Evolutionary conservation across 1,140 invertebrate species (phyloP).

Genomic region (Geopemphigus sp.): DNA sequence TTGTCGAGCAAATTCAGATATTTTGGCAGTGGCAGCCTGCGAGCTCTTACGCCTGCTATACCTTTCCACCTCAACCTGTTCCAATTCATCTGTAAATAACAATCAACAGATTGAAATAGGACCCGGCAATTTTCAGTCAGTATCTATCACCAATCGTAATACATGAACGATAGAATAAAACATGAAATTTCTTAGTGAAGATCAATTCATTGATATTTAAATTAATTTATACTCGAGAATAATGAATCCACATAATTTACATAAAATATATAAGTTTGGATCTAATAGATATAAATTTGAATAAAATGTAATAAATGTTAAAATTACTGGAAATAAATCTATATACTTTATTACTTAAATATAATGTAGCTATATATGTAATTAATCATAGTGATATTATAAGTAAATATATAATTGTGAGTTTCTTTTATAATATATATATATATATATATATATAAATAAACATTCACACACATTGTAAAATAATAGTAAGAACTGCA

Average conservation of each 20-base stretch:
- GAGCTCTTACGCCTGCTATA: conserved; percentile 55
- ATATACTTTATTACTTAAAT: too few relatives aligned
- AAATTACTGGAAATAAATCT: too few relatives aligned
- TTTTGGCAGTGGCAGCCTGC: conserved; percentile 56
- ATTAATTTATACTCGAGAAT: not conserved
- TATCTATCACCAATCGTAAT: not conserved
- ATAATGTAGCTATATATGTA: too few relatives aligned
- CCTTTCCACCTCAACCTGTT: conserved; percentile 51
- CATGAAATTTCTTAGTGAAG: not conserved
- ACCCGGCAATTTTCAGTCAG: not conserved
- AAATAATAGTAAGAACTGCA: not conserved
- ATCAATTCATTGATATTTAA: not conserved
- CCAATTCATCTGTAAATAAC: conserved; percentile 51
- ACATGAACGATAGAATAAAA: not conserved
- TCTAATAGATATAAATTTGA: too few relatives aligned
- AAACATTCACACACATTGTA: not conserved
- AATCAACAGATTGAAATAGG: conserved; percentile 30
- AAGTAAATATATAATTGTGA: not conserved
- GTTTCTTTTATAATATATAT: not conserved
- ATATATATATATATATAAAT: not conserved
- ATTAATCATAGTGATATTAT: too few relatives aligned
- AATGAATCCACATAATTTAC: too few relatives aligned
- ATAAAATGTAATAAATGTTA: too few relatives aligned
- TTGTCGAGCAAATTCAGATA: conserved; percentile 57
- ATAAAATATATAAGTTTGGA: too few relatives aligned